Evolutionary conservation across 2,113 vertebrate genomes (phyloP).

Genomic region (Lutjanus erythropterus): DNA sequence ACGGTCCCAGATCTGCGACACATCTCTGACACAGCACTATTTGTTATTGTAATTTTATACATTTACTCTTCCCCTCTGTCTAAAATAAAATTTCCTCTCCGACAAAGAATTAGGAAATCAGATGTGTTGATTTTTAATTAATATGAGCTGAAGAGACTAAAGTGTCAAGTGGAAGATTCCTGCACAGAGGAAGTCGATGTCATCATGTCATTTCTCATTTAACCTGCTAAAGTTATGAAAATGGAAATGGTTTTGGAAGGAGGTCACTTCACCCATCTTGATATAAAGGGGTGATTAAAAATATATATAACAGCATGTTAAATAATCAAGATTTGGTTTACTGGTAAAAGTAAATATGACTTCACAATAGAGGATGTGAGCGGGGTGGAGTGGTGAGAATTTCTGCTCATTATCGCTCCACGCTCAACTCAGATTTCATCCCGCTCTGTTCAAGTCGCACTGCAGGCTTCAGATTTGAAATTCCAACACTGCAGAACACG

Average conservation of each 20-base stretch:
- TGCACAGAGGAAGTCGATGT: background rate
- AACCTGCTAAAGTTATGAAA: background rate
- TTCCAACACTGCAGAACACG: too few relatives aligned
- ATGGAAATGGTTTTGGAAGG: background rate
- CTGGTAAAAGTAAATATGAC: background rate
- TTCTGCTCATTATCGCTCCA: too few relatives aligned
- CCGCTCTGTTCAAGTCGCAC: too few relatives aligned
- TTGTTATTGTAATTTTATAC: constrained; percentile 28
- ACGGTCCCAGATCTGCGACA: constrained; percentile 19
- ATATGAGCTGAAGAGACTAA: background rate
- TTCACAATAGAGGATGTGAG: too few relatives aligned
- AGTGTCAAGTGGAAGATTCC: background rate
- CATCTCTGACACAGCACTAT: background rate
- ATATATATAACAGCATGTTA: background rate
- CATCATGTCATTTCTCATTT: background rate
- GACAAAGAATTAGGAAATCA: background rate
- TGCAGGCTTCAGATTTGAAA: too few relatives aligned
- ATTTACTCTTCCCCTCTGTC: background rate
- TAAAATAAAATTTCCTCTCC: constrained; percentile 16
- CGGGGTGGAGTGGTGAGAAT: too few relatives aligned
- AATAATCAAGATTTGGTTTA: background rate
- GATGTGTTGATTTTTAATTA: background rate
- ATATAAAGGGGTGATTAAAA: background rate
- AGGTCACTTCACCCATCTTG: background rate
- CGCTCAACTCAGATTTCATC: too few relatives aligned